A percentile compares a stretch with the other conserved stretches of the same genome.
These are phyloP conservation scores for Sminthopsis crassicaudata DNA, from an alignment of 2,113 vertebrate species.

Conservation along the genomic window DNA sequence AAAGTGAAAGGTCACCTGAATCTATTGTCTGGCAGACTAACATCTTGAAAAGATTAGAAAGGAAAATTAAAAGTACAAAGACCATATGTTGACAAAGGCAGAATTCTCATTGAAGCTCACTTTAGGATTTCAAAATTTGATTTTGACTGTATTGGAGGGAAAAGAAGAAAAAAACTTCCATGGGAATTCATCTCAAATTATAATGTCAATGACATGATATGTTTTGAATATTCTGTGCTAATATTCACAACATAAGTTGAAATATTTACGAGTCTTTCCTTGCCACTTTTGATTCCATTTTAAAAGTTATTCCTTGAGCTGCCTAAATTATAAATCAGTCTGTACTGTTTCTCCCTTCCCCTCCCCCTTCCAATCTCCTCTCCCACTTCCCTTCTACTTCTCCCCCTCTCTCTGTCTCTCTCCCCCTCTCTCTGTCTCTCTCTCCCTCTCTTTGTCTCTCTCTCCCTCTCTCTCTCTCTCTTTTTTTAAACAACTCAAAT, in stretches of 20 bases:
- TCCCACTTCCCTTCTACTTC: too few species aligned
- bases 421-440: background rate
- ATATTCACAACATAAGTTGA: constrained; percentile 28
- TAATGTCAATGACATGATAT: constrained; percentile 25
- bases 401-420: too few species aligned
- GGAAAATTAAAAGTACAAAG: background rate
- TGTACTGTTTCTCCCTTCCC: background rate
- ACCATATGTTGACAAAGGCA: background rate
- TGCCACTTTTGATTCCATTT: background rate
- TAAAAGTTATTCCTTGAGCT: constrained; percentile 37
- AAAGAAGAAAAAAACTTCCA: background rate
- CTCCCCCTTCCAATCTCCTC: too few species aligned
- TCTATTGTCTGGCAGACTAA: background rate
- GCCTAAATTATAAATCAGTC: constrained; percentile 20
- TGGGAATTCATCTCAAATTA: background rate
- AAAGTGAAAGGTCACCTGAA: background rate
- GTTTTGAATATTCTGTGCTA: constrained; percentile 29
- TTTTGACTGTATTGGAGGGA: background rate
- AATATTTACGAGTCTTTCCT: background rate
- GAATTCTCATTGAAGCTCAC: background rate
- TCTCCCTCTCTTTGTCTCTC: too few species aligned
- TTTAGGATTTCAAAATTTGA: background rate
- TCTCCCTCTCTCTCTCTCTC: background rate
- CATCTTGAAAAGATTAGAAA: background rate
- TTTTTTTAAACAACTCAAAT: background rate